Evolutionary conservation across 2,888 invertebrate species (phyloP).

Genomic region (Augochlorella aurata): DNA sequence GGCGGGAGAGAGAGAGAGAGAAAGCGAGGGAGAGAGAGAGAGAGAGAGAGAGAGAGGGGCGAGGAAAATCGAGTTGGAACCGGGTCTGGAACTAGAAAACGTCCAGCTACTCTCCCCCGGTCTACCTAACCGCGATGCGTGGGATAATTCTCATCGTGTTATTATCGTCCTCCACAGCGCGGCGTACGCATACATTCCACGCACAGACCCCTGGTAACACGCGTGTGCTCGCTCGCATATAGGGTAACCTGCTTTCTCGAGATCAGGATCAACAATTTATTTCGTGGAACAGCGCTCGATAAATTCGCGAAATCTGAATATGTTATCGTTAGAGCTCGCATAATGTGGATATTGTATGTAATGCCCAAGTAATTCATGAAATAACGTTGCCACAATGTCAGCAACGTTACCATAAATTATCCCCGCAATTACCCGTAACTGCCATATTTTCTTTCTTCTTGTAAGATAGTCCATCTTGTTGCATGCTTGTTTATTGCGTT

Average conservation of each 20-base stretch:
- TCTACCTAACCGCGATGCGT: conserved; percentile 70
- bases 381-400: no score
- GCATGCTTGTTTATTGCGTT: no score
- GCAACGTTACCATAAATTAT: no score
- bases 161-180: conserved; percentile 66
- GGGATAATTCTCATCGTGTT: conserved; percentile 81
- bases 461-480: no score
- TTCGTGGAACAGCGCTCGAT: background rate
- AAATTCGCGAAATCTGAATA: no score
- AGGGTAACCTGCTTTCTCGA: conserved; percentile 10
- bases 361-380: no score
- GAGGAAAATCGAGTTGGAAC: conserved; percentile 55
- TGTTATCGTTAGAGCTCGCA: no score
- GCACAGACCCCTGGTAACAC: conserved; percentile 46
- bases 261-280: background rate
- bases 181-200: conserved; percentile 65
- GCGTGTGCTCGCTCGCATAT: conserved; percentile 18
- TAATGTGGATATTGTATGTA: no score
- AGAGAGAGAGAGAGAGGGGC: conserved; percentile 24
- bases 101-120: conserved; percentile 33
- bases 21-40: no score
- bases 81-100: conserved; percentile 60
- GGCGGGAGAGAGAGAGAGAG: conserved; percentile 24
- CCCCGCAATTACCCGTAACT: no score
- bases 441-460: no score